Evolutionary conservation across 2,113 vertebrate species (phyloP).

Genomic region (Hippopotamus amphibius): DNA sequence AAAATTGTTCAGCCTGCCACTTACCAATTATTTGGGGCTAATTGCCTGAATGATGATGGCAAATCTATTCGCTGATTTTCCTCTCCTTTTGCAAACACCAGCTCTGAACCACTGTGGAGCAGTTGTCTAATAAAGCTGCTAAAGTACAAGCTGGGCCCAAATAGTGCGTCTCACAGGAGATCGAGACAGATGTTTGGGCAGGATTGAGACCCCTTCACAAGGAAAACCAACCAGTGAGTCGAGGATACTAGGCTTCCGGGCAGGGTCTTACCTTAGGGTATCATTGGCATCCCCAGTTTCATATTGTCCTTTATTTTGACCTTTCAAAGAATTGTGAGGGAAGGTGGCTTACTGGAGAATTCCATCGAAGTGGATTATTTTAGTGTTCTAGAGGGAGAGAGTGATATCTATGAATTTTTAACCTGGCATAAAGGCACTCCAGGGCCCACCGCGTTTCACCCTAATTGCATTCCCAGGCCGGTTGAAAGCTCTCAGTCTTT

Average conservation of each 20-base stretch:
- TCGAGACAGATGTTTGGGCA: not conserved
- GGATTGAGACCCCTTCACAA: not conserved
- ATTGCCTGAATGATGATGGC: not conserved
- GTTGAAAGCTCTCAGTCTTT: slow-evolving; percentile 72
- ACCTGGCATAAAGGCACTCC: slow-evolving; percentile 72
- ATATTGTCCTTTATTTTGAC: slow-evolving; percentile 64
- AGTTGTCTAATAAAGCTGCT: not conserved
- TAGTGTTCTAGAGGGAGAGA: slow-evolving; percentile 69
- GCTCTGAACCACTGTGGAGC: slow-evolving; percentile 22
- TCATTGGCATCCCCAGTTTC: slow-evolving; percentile 48
- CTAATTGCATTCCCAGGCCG: slow-evolving; percentile 74
- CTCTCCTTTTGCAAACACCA: not conserved
- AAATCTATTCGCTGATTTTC: slow-evolving; percentile 21
- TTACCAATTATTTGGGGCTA: not conserved
- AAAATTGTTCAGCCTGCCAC: not conserved
- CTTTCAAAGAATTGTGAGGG: slow-evolving; percentile 60
- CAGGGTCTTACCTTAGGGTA: slow-evolving; percentile 27
- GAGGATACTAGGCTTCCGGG: too few species aligned
- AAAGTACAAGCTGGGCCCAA: not conserved
- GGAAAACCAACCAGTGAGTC: not conserved
- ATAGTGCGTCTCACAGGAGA: not conserved
- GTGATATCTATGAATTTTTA: slow-evolving; percentile 76
- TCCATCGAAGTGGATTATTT: slow-evolving; percentile 61
- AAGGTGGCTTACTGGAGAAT: slow-evolving; percentile 51
- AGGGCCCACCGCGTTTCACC: slow-evolving; percentile 65